Base-by-base conservation (phyloP, 2,797 vertebrate genomes). In the Mastacembelus armatus region DNA sequence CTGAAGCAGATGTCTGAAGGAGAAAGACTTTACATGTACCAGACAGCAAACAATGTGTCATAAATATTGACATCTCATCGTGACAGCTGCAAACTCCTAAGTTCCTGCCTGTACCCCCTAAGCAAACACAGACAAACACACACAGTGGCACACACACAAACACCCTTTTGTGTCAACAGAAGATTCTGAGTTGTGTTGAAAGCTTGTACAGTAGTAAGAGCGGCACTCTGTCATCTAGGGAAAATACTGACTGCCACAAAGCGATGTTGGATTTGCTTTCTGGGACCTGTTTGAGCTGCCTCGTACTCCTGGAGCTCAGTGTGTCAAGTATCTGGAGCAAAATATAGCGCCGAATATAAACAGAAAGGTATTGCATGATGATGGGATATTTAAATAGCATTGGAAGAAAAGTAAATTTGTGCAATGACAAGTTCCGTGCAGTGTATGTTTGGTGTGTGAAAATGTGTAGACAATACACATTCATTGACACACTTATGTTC, bases 21-120 rank as follows among this genome's bases (percentile, higher is more conserved):
- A 80, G 71, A 78, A 77, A 58, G 52, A 71, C 79, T 84, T 86
- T 75, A 77, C 82, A 81, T 60, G 18, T 64, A 77, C 43, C 67
- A 73, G 69, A 85, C 45, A 70, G 68, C 75, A 86, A 86, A 87
- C 73, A 80, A 65, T 62, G 24, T 87, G 82, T 91, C 85, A 85
- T 84, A 89, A 91, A 89, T 86, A 90, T 81, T 91, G 91, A 89
- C 91, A 85, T 77, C 71, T 86, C 82, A 63, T 68, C 72, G 77
- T 89, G 88, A 90, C 86, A 86, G 89, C 86, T 78, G 78, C 80
- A 80, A 85, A 80, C 79, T 85, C 85, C 88, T 74, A 84, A 88
- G 79, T 88, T 89, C 65, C 81, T 83, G 84, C 85, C 80, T 85
- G 75, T 70, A 83, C 49, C 77, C 82, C 77, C 57, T 84, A 79